Conservation (phyloP, 2,888 invertebrate genomes). For the Mesopsocus fuscifrons region DNA sequence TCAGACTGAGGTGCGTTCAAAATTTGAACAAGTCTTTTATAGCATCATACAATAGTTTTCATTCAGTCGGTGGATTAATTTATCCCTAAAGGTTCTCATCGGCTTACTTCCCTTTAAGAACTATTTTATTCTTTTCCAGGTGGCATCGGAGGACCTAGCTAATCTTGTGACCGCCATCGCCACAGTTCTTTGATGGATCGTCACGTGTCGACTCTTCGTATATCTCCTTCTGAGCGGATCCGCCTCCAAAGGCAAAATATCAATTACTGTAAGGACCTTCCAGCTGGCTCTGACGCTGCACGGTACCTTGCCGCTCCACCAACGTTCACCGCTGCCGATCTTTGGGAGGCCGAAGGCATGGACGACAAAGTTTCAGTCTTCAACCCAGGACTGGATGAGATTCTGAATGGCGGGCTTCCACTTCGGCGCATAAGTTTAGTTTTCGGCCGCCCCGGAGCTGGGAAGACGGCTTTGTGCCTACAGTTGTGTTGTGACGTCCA, state of each 20-base stretch:
- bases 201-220: neutral
- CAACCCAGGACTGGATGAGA: constrained; percentile 4
- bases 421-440: neutral
- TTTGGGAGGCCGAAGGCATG: neutral
- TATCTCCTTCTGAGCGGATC: neutral
- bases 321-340: neutral
- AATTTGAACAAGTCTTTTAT: no score
- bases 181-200: neutral
- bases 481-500: neutral
- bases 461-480: constrained; percentile 1
- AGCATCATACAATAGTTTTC: no score
- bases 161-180: neutral
- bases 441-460: neutral
- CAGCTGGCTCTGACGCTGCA: no score
- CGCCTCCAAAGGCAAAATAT: neutral
- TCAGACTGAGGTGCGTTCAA: constrained; percentile 14
- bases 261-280: neutral
- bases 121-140: no score
- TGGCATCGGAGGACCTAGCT: no score
- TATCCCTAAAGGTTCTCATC: no score
- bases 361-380: neutral
- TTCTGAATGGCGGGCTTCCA: neutral
- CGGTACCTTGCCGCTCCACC: neutral
- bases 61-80: no score
- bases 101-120: no score